Evolutionary conservation across 2,113 vertebrate species (phyloP).

Genomic region (Eubucco bourcierii): DNA sequence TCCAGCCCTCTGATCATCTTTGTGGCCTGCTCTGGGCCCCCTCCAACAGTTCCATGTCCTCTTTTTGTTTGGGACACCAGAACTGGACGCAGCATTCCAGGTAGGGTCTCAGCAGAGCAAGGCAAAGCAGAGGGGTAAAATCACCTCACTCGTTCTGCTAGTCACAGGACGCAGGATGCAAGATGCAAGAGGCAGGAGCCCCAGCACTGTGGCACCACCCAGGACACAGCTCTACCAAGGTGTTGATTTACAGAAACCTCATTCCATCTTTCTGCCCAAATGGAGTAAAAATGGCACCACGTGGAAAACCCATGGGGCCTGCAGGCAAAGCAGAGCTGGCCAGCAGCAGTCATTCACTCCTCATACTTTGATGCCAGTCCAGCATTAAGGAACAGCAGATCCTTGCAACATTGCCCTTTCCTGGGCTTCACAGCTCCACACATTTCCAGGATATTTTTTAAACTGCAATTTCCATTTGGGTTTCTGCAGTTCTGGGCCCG

Average conservation of each 20-base stretch:
- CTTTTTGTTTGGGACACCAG: too few species aligned
- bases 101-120: too few species aligned
- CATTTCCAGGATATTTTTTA: not conserved
- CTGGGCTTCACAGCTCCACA: not conserved
- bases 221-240: fast-evolving
- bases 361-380: not conserved
- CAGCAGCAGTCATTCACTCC: not conserved
- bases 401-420: not conserved
- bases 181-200: too few species aligned
- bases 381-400: not conserved
- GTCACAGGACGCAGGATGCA: not conserved
- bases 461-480: not conserved
- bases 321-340: not conserved
- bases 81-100: too few species aligned
- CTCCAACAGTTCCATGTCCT: too few species aligned
- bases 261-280: not conserved
- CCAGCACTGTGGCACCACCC: not conserved
- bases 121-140: too few species aligned
- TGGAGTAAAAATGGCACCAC: not conserved
- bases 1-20: too few species aligned
- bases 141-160: too few species aligned
- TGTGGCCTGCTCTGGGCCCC: too few species aligned
- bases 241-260: not conserved
- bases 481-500: not conserved
- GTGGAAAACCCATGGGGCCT: not conserved